Conservation (phyloP, 1,140 invertebrate species). For the Tetranychus cinnabarinus region DNA sequence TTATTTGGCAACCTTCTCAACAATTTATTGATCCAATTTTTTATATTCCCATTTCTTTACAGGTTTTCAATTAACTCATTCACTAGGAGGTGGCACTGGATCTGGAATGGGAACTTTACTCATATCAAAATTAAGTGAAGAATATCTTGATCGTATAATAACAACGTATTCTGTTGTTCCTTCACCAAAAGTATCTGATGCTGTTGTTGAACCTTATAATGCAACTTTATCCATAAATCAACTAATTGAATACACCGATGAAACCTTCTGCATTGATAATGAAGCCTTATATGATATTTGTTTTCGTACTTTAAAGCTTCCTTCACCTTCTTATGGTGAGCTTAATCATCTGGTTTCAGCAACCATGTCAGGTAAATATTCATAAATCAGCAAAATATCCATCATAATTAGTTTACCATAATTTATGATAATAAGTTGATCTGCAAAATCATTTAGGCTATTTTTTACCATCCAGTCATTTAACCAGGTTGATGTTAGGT, state of each 20-base stretch:
- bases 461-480: too few relatives aligned
- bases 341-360: constrained; percentile 34
- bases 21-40: too few relatives aligned
- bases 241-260: constrained; percentile 24
- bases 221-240: constrained; percentile 25
- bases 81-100: constrained; percentile 11
- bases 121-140: constrained; percentile 23
- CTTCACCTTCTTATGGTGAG: constrained; percentile 34
- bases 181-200: constrained; percentile 22
- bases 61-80: constrained; percentile 17
- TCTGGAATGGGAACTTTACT: constrained; percentile 40
- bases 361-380: constrained; percentile 23
- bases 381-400: too few relatives aligned
- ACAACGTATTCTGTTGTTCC: constrained; percentile 23
- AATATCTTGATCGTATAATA: constrained; percentile 23
- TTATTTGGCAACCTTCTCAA: too few relatives aligned
- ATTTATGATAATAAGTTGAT: too few relatives aligned
- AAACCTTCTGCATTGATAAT: constrained; percentile 58
- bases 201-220: constrained; percentile 30
- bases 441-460: too few relatives aligned
- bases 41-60: background rate
- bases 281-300: constrained; percentile 49
- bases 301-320: constrained; percentile 38
- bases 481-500: too few relatives aligned
- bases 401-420: too few relatives aligned